Conservation (phyloP, 2,888 invertebrate genomes). For the Bombylius major region DNA sequence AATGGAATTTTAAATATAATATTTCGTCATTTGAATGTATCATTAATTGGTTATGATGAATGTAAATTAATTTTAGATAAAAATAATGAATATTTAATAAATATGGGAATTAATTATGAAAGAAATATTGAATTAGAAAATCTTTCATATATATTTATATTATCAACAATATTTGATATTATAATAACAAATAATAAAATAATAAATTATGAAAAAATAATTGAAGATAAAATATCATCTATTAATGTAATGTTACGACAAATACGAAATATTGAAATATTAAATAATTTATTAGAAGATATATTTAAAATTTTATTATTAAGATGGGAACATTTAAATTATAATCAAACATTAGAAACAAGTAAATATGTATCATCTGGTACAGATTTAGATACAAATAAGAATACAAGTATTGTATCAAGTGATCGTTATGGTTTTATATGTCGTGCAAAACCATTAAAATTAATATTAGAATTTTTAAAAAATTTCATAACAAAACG, state of each 20-base stretch:
- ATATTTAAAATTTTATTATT: conserved; percentile 29
- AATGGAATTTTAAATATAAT: conserved; percentile 3
- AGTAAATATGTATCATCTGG: conserved; percentile 9
- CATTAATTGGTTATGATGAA: conserved; percentile 21
- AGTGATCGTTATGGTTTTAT: conserved; percentile 24
- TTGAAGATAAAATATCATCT: conserved; percentile 20
- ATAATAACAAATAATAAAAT: conserved; percentile 20
- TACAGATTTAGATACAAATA: conserved; percentile 11
- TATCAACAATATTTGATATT: conserved; percentile 25
- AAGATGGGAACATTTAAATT: conserved; percentile 29
- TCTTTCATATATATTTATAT: conserved; percentile 25
- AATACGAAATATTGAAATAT: conserved; percentile 23
- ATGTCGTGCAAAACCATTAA: conserved; percentile 22
- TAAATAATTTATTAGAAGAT: conserved; percentile 28
- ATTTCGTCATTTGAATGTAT: conserved; percentile 12
- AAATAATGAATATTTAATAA: conserved; percentile 13
- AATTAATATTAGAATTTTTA: conserved; percentile 24
- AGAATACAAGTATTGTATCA: conserved; percentile 12
- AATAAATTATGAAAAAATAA: conserved; percentile 11
- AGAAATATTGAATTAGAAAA: conserved; percentile 25
- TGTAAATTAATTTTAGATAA: conserved; percentile 22
- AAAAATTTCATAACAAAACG: conserved; percentile 29
- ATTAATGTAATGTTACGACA: conserved; percentile 26
- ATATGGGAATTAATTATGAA: not conserved
- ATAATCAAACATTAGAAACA: not conserved